phyloP scores from a whole-genome alignment of 2,888 invertebrate genomes.

The Microchrysa polita region DNA sequence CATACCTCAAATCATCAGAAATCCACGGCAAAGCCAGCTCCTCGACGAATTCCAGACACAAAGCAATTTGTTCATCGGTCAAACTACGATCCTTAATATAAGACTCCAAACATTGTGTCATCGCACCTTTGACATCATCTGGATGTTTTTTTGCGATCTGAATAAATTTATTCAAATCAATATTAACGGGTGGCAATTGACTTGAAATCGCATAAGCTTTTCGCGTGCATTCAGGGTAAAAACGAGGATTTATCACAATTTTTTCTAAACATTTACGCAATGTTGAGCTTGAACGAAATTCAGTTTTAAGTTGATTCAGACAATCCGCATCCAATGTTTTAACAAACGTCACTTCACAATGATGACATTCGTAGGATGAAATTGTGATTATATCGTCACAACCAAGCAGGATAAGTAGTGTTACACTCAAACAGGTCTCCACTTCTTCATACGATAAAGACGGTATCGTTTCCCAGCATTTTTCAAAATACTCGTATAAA shows the following conservation, averaged over 20 bases:
- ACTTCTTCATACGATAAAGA: slow-evolving; percentile 35
- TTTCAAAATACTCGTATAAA: not conserved
- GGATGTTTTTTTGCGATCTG: not conserved
- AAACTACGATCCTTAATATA: not conserved
- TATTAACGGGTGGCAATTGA: not conserved
- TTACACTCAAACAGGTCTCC: slow-evolving; percentile 39
- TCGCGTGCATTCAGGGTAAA: slow-evolving; percentile 45
- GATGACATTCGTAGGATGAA: slow-evolving; percentile 18
- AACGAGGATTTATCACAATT: slow-evolving; percentile 21
- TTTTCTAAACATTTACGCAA: slow-evolving; percentile 17
- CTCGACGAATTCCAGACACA: slow-evolving; percentile 39
- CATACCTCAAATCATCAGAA: slow-evolving; percentile 43
- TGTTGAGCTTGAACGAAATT: not conserved
- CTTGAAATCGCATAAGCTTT: slow-evolving; percentile 46
- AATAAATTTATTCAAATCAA: slow-evolving; percentile 11
- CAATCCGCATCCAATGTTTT: not conserved
- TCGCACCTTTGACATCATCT: slow-evolving; percentile 30
- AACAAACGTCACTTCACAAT: slow-evolving; percentile 34
- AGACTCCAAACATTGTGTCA: slow-evolving; percentile 28
- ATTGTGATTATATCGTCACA: not conserved
- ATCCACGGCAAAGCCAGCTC: slow-evolving; percentile 42
- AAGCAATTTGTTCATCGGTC: not conserved
- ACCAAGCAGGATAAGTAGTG: slow-evolving; percentile 15
- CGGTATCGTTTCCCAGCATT: not conserved
- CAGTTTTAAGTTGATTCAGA: not conserved